Conservation (phyloP, 2,113 vertebrate species). For the Rhabdomys dilectus region DNA sequence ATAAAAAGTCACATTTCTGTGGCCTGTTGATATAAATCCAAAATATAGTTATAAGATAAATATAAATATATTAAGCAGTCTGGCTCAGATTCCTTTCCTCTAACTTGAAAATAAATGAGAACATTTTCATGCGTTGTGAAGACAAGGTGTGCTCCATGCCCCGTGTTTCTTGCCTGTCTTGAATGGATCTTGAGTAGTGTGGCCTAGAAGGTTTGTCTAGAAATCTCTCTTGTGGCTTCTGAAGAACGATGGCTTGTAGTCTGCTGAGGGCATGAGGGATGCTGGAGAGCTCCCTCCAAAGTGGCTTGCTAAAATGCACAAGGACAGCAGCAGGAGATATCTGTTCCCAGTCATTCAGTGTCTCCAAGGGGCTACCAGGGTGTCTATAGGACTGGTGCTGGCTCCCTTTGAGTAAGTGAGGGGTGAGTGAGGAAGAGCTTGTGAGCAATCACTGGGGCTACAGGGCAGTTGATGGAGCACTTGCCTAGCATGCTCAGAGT, state of each 20-base stretch:
- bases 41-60: background rate
- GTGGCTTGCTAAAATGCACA: background rate
- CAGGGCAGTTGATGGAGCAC: background rate
- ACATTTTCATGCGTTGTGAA: background rate
- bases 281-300: background rate
- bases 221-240: background rate
- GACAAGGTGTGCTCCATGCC: background rate
- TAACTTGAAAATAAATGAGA: background rate
- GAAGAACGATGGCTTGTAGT: background rate
- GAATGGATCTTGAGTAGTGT: background rate
- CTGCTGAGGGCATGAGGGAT: background rate
- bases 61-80: background rate
- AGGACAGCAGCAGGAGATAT: background rate
- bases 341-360: background rate
- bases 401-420: background rate
- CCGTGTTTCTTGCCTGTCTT: fast-evolving
- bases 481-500: background rate
- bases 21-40: background rate
- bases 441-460: background rate
- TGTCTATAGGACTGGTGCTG: background rate
- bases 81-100: background rate
- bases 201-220: background rate
- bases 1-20: background rate
- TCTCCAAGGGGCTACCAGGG: background rate
- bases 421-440: too few relatives aligned